Percentiles rank a stretch among this genome's conserved stretches.
Conservation (phyloP, 2,113 vertebrate genomes). For the Datnioides undecimradiatus region DNA sequence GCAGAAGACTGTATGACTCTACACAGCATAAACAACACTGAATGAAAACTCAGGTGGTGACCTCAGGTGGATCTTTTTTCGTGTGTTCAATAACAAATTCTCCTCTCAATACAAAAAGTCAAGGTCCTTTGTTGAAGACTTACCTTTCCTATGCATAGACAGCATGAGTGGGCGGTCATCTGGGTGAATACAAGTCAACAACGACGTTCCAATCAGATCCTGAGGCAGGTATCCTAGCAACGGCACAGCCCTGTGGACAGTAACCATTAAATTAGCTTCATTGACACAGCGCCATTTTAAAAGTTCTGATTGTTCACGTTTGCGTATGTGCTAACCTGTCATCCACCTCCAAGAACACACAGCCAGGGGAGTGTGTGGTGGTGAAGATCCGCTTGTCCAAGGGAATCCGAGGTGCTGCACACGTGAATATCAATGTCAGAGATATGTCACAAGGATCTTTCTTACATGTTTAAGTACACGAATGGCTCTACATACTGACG, state of each 20-base stretch:
- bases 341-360: conserved; percentile 93
- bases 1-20: not conserved
- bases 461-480: not conserved
- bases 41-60: not conserved
- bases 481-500: not conserved
- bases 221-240: conserved; percentile 94
- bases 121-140: not conserved
- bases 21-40: not conserved
- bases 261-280: not conserved
- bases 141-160: conserved; percentile 90
- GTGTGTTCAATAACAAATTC: not conserved
- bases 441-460: not conserved
- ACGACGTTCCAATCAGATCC: conserved; percentile 90
- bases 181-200: conserved; percentile 89
- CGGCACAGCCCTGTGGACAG: conserved; percentile 88
- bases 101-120: not conserved
- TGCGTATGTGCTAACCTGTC: conserved; percentile 85
- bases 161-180: conserved; percentile 90
- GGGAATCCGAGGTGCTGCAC: conserved; percentile 90
- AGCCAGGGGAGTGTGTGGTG: conserved; percentile 92
- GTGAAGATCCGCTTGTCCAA: conserved; percentile 94
- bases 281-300: not conserved
- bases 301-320: not conserved
- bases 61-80: not conserved
- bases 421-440: conserved; percentile 12